Evolutionary conservation across 2,888 invertebrate species (phyloP).

Genomic region (Torymus texanus): DNA sequence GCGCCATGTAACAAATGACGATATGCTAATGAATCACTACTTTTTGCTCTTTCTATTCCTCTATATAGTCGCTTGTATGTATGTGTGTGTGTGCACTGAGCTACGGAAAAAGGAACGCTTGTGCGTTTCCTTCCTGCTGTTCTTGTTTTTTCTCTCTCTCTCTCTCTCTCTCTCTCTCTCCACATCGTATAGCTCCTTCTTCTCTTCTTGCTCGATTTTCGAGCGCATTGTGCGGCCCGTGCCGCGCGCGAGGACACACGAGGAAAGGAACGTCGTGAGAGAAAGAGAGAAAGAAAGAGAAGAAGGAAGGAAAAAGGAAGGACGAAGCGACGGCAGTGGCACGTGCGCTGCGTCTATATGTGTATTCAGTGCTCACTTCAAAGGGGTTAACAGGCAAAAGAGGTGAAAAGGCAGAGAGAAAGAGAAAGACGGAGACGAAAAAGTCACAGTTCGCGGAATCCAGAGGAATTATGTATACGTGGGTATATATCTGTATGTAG

Average conservation of each 20-base stretch:
- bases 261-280: too few species aligned
- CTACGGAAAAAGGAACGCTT: conserved; percentile 8
- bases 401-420: conserved; percentile 13
- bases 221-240: too few species aligned
- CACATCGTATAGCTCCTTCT: too few species aligned
- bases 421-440: neutral
- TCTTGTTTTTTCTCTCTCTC: conserved; percentile 4
- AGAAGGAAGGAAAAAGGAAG: too few species aligned
- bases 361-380: conserved; percentile 1
- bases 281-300: too few species aligned
- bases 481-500: too few species aligned
- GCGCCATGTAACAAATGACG: conserved; percentile 49
- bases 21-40: conserved; percentile 34
- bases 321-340: too few species aligned
- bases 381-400: conserved; percentile 14
- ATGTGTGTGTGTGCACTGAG: neutral
- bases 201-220: too few species aligned
- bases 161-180: neutral
- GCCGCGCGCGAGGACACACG: too few species aligned
- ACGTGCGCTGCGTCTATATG: too few species aligned
- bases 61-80: neutral
- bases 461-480: too few species aligned
- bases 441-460: conserved; percentile 16
- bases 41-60: conserved; percentile 10
- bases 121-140: neutral